phyloP scores from a whole-genome alignment of 1,140 invertebrate species.

The Anadara kagoshimensis region DNA sequence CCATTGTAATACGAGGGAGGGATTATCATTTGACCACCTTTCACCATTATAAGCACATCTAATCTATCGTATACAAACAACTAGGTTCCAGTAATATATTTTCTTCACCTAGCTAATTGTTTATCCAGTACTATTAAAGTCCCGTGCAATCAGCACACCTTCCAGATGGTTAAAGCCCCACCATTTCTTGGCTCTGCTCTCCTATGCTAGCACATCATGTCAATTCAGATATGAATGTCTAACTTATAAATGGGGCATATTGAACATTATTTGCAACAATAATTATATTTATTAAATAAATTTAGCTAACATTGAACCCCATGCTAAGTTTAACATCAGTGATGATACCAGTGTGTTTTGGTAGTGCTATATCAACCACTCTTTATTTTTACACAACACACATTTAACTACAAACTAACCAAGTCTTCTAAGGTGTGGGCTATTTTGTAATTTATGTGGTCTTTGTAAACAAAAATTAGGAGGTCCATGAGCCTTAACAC shows the following conservation, averaged over 20 bases:
- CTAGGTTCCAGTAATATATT: background rate
- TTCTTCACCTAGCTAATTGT: conserved; percentile 17
- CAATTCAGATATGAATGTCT: conserved; percentile 36
- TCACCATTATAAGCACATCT: conserved; percentile 1
- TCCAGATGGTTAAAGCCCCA: conserved; percentile 39
- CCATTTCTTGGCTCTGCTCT: conserved; percentile 45
- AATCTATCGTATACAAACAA: conserved; percentile 25
- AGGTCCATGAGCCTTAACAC: too few species aligned
- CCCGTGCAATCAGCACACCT: conserved; percentile 23
- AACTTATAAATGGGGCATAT: conserved; percentile 13
- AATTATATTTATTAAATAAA: background rate
- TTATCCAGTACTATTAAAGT: too few species aligned
- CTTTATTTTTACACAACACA: too few species aligned
- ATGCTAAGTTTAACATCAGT: conserved; percentile 44
- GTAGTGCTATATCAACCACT: conserved; percentile 23
- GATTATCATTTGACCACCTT: conserved; percentile 35
- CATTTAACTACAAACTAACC: too few species aligned
- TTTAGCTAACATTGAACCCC: conserved; percentile 39
- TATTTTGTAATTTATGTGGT: too few species aligned
- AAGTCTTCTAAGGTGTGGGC: too few species aligned
- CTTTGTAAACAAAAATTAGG: too few species aligned
- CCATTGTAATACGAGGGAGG: background rate
- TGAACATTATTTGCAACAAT: conserved; percentile 39
- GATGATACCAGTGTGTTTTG: conserved; percentile 38
- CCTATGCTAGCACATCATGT: too few species aligned